phyloP scores from a whole-genome alignment of 2,113 vertebrate species.

The Nothocercus julius region DNA sequence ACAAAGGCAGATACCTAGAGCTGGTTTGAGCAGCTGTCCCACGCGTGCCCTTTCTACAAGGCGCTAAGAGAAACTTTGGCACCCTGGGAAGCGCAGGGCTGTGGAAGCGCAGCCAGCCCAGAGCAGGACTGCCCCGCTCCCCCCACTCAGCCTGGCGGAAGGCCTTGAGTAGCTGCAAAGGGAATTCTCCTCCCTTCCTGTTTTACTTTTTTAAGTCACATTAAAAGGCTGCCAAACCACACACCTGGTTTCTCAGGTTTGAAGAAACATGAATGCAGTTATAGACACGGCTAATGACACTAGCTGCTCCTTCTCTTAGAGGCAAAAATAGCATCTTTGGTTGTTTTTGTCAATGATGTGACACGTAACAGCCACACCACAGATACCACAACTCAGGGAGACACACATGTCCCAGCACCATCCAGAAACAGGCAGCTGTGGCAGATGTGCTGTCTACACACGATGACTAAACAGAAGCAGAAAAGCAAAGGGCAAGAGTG shows the following conservation, averaged over 20 bases:
- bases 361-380: neutral
- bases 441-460: neutral
- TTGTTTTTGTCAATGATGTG: neutral
- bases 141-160: neutral
- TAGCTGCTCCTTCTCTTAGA: neutral
- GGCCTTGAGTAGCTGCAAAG: neutral
- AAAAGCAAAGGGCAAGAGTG: neutral
- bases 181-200: neutral
- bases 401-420: neutral
- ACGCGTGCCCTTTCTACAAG: neutral
- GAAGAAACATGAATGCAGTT: neutral
- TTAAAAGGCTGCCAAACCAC: neutral
- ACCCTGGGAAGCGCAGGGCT: neutral
- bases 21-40: neutral
- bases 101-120: neutral
- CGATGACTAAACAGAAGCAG: neutral
- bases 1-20: neutral
- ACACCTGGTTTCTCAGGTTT: neutral
- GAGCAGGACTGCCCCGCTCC: neutral
- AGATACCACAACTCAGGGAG: neutral
- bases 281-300: neutral
- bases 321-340: neutral
- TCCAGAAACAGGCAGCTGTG: neutral
- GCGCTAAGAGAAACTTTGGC: neutral
- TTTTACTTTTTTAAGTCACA: neutral